Percentiles rank a stretch among this genome's conserved stretches.
Evolutionary conservation across 2,113 vertebrate species (phyloP).

Genomic region (Cottus gobio): DNA sequence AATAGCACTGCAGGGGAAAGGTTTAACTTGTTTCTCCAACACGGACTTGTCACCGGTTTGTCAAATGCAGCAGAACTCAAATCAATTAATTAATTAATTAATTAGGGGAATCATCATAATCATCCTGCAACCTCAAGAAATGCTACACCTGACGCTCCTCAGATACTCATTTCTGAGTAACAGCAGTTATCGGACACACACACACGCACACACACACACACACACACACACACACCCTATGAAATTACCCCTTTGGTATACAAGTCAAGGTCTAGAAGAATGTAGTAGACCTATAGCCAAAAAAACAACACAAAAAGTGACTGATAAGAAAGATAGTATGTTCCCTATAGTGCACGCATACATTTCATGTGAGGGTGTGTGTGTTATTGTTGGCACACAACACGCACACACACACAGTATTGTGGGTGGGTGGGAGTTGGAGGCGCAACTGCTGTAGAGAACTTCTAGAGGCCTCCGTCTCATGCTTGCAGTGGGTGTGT

Average conservation of each 20-base stretch:
- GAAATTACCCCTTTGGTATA: neutral
- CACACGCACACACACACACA: constrained; percentile 56
- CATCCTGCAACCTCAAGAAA: neutral
- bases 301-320: neutral
- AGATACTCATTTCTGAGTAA: neutral
- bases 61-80: neutral
- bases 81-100: neutral
- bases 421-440: neutral
- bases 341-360: neutral
- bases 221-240: constrained; percentile 48
- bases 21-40: neutral
- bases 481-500: constrained; percentile 77
- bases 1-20: neutral
- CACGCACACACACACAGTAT: neutral
- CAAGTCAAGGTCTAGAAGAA: constrained; percentile 62
- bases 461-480: constrained; percentile 32
- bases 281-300: constrained; percentile 21
- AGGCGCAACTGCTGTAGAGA: neutral
- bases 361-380: neutral
- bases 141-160: neutral
- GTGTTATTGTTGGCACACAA: neutral
- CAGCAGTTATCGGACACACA: constrained; percentile 45
- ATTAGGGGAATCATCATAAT: neutral
- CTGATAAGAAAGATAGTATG: constrained; percentile 20
- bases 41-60: neutral